Conservation (phyloP, 2,113 vertebrate species). For the Mustelus asterias region DNA sequence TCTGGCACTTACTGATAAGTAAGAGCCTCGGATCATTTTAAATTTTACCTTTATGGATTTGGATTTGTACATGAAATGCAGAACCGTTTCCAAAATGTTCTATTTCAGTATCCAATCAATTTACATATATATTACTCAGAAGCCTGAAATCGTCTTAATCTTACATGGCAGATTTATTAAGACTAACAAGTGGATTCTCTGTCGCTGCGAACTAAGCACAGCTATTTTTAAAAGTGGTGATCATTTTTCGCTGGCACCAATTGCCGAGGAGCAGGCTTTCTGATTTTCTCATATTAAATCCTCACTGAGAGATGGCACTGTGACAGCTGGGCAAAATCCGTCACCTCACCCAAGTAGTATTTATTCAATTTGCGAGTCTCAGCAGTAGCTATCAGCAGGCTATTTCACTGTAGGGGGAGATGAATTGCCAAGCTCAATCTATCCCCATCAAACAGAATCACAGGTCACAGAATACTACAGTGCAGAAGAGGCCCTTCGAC, state of each 20-base stretch:
- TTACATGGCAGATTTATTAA: neutral
- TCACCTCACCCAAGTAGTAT: neutral
- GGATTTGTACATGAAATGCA: neutral
- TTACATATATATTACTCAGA: neutral
- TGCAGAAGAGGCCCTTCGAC: no score
- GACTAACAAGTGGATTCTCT: neutral
- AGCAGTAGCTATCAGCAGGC: neutral
- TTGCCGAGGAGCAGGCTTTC: neutral
- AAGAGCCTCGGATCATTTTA: neutral
- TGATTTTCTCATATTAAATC: neutral
- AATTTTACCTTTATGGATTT: conserved; percentile 12
- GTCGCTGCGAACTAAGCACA: neutral
- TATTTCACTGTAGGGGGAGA: neutral
- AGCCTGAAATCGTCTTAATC: neutral
- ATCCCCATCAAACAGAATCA: neutral
- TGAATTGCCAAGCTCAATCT: neutral
- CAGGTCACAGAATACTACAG: no score
- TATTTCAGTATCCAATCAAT: neutral
- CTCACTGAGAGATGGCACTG: neutral
- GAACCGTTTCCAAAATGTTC: neutral
- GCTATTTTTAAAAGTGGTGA: conserved; percentile 11
- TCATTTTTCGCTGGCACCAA: neutral
- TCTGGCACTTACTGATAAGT: neutral
- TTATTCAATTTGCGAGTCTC: neutral
- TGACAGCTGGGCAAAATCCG: neutral